A percentile compares a stretch with the other conserved stretches of the same genome.
These are phyloP conservation scores for Epinephelus malabaricus DNA, from an alignment of 2,797 vertebrate genomes.

Conservation along the genomic window DNA sequence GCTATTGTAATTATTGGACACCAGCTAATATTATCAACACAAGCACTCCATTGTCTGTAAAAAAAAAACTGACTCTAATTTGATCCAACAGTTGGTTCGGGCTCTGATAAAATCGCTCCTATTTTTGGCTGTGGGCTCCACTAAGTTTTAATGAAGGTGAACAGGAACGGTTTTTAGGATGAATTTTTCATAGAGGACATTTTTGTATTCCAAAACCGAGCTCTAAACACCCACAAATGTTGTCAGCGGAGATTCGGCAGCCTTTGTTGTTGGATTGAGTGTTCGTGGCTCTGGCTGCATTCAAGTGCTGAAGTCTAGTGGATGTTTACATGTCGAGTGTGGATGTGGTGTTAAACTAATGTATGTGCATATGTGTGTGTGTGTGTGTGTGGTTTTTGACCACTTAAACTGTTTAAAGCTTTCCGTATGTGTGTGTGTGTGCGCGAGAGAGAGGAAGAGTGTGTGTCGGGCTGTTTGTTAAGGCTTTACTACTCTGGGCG, in stretches of 20 bases:
- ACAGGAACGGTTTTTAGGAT: slow-evolving; percentile 67
- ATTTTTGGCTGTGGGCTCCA: slow-evolving; percentile 68
- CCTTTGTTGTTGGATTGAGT: slow-evolving; percentile 71
- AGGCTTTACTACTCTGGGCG: slow-evolving; percentile 81
- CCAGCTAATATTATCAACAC: slow-evolving; percentile 75
- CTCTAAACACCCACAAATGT: slow-evolving; percentile 69
- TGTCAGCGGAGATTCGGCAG: slow-evolving; percentile 46
- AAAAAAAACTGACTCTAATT: slow-evolving; percentile 70
- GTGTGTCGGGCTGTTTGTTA: slow-evolving; percentile 74
- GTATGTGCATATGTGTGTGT: slow-evolving; percentile 51
- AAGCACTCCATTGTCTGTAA: slow-evolving; percentile 70
- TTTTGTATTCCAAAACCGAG: slow-evolving; percentile 68
- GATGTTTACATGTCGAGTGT: slow-evolving; percentile 67
- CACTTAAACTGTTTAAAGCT: slow-evolving; percentile 73
- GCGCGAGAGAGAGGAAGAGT: slow-evolving; percentile 32
- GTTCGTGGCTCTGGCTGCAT: slow-evolving; percentile 59
- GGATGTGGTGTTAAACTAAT: slow-evolving; percentile 55
- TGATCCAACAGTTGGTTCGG: slow-evolving; percentile 71
- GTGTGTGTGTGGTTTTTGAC: slow-evolving; percentile 65
- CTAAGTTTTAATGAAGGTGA: slow-evolving; percentile 79
- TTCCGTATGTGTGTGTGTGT: slow-evolving; percentile 36
- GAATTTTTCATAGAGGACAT: slow-evolving; percentile 72
- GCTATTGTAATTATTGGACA: slow-evolving; percentile 71
- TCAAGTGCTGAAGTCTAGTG: slow-evolving; percentile 57
- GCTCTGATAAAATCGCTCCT: slow-evolving; percentile 69